These are phyloP conservation scores for Cryptoleucopteryx plumbea DNA, from an alignment of 2,113 vertebrate genomes.

Conservation along the genomic window DNA sequence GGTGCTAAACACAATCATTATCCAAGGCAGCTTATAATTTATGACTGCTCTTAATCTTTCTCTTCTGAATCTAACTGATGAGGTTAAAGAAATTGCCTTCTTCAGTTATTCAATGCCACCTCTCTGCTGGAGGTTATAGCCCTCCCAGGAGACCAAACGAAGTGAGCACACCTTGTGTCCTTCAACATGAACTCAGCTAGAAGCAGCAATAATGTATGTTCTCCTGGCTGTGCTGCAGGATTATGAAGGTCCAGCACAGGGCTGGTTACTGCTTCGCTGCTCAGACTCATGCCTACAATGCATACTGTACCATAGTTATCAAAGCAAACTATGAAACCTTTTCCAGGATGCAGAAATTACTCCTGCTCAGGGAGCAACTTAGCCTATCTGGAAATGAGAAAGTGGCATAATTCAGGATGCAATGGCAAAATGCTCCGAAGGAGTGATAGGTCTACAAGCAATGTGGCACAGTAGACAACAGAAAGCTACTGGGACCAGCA, in stretches of 20 bases:
- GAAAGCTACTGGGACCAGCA: neutral
- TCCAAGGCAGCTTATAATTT: neutral
- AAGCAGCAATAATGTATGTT: neutral
- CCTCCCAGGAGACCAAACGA: neutral
- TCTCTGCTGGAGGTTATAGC: neutral
- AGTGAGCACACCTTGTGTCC: neutral
- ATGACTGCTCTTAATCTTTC: neutral
- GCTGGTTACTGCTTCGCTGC: neutral
- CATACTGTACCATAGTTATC: neutral
- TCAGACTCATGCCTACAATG: neutral
- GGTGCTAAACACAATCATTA: neutral
- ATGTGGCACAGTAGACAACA: rapidly evolving
- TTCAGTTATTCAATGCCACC: neutral
- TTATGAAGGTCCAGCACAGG: neutral
- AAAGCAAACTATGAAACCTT: neutral
- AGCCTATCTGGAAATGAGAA: neutral
- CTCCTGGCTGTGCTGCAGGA: neutral
- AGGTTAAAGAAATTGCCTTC: neutral
- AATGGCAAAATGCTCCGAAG: neutral
- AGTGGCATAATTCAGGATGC: neutral
- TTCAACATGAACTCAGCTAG: neutral
- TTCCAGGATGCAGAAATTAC: neutral
- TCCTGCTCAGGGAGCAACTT: neutral
- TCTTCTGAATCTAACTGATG: neutral
- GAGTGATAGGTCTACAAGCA: neutral